Evolutionary conservation across 2,113 vertebrate species (phyloP).

Genomic region (Poecile atricapillus): DNA sequence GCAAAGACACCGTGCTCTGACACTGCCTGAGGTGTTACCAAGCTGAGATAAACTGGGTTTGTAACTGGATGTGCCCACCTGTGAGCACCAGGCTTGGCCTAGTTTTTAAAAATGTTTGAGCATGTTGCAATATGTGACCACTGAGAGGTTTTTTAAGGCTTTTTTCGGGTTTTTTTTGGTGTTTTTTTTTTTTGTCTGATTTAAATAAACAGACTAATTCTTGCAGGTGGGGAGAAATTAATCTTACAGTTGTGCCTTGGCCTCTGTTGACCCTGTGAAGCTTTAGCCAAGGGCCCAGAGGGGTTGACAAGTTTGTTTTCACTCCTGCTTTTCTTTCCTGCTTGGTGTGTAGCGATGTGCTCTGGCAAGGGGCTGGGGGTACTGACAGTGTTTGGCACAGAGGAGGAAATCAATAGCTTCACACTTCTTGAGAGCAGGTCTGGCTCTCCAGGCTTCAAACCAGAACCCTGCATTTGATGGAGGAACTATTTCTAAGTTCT

Average conservation of each 20-base stretch:
- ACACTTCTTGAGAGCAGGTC: not conserved
- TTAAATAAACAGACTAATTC: not conserved
- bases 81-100: not conserved
- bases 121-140: not conserved
- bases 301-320: not conserved
- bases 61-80: not conserved
- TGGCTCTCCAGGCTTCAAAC: not conserved
- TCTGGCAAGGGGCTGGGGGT: not conserved
- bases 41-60: not conserved
- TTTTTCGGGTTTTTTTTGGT: not conserved
- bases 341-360: not conserved
- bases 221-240: not conserved
- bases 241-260: not conserved
- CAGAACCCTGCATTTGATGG: not conserved
- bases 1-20: fast-evolving
- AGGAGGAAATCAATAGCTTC: not conserved
- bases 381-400: not conserved
- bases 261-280: not conserved
- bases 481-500: not conserved
- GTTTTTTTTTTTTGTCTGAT: not conserved
- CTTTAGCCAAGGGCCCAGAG: not conserved
- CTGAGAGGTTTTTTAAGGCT: not conserved
- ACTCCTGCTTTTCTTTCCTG: not conserved
- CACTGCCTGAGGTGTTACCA: not conserved
- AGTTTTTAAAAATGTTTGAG: not conserved